Base-by-base conservation (phyloP, 2,797 vertebrate genomes). In the Centroberyx gerrardi region DNA sequence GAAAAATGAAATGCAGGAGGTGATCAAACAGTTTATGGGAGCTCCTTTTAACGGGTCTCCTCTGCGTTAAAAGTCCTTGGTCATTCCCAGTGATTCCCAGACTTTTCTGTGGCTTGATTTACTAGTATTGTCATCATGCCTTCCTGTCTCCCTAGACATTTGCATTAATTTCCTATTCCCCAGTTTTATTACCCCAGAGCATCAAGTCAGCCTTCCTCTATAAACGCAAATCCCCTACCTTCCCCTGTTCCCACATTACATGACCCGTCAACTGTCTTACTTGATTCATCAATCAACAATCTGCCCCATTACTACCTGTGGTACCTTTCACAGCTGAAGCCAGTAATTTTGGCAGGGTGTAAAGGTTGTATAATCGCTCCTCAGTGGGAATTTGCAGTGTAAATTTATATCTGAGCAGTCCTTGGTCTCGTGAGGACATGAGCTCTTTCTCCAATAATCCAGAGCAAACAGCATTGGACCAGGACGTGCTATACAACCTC, bases 361-460 rank as follows among this genome's bases (percentile, higher is more conserved):
- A 14, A 69, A 65, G 44, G 44, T 59, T 56, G 40, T 38, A 38
- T 78, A 78, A 84, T 68, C 59, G 58, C 8, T 9, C 40, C 66
- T 74, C 38, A 48, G 38, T 72, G 38, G 8, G 49, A 63, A 58
- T 65, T 71, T 58, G 28, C 33, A 36, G 36, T 80, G 52, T 40
- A 70, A 55, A 81, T 80, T 69, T 67, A 59, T 48, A n/a, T 13
- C 42, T n/a, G 22, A 76, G 55, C 49, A 38, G 60, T 54, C 46
- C n/a, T 72, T 46, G 28, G n/a, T 44, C 51, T 59, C 63, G 18
- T 51, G 48, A 52, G 18, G 33, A 51, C 51, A 46, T 2, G n/a
- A 79, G 53, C 65, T 60, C 31, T 14, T 62, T 53, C 51, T 63
- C 54, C 75, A 83, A 77, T 85, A 87, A 76, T 54, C 4, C 56